These are phyloP conservation scores for Erinaceus europaeus DNA, from an alignment of 2,113 vertebrate species.

Conservation along the genomic window DNA sequence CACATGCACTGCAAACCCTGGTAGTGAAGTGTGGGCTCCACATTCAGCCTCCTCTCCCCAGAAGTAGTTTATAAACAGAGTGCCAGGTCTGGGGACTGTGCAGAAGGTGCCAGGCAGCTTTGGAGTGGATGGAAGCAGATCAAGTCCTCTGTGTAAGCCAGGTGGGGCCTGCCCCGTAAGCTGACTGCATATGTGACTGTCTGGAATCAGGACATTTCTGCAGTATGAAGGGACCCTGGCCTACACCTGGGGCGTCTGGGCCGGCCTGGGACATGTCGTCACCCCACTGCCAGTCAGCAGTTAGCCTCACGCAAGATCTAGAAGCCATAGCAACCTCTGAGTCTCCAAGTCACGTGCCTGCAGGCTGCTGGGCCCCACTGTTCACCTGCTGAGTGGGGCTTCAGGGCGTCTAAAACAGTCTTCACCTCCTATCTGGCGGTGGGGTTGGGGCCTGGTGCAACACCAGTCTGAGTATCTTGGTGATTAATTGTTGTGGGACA, in stretches of 20 bases:
- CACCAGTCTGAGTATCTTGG: background rate
- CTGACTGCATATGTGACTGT: background rate
- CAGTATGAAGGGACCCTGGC: background rate
- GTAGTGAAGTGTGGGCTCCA: no score
- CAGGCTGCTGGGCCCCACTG: background rate
- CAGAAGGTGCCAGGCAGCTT: no score
- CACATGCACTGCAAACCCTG: no score
- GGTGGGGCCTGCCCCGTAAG: background rate
- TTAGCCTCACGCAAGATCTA: background rate
- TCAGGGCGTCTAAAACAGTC: no score
- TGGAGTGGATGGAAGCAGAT: background rate
- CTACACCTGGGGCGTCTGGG: background rate
- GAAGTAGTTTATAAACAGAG: no score
- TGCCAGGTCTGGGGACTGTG: no score
- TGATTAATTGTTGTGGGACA: background rate
- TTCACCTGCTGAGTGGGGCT: background rate
- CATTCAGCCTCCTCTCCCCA: no score
- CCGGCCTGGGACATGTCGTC: background rate
- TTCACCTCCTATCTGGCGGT: background rate
- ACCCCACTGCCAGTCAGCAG: background rate
- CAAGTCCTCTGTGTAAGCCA: background rate
- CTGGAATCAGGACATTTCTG: background rate
- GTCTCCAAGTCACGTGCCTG: background rate
- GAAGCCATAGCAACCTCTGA: background rate
- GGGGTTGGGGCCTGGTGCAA: no score